Evolutionary conservation across 1,140 invertebrate genomes (phyloP), one percentile per base, ranked within the genome.

Genomic region (Scylla paramamosain): DNA sequence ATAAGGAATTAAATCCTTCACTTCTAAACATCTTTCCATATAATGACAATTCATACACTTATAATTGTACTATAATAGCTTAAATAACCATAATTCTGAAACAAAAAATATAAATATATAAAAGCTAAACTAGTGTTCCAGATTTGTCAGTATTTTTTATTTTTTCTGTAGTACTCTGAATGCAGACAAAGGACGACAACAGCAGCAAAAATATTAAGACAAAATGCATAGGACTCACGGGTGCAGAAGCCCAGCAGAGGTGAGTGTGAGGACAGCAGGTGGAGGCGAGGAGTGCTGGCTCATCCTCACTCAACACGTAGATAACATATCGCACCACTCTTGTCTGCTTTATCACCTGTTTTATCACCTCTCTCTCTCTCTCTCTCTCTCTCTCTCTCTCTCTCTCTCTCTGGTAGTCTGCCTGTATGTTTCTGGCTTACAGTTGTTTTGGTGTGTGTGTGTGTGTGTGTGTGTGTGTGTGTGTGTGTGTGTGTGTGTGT

Each of bases 351-450:
- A n/a, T n/a, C n/a, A 77, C 67, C n/a, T 77, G 52, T 59, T 59
- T 59, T 59, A 59, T 59, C 52, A 59, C 52, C 52, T 77, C 67
- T 77, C 67, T 77, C 67, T 77, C 67, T 77, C 67, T 77, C 67
- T 77, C 67, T 77, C 67, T 77, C 67, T 77, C 67, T 77, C 67
- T 77, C 67, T 77, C 67, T 77, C 67, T 77, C 67, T 77, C 67
- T 77, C 67, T 77, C 67, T 77, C 67, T 77, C 67, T 77, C 25
- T 77, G 1, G 1, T 20, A 20, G 12, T 77, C 25, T 77, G 12
- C n/a, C 10, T 77, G 12, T 77, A 0, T 77, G 12, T n/a, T 16
- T 67, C 59, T 67, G 7, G 4, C 59, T 20, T 16, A 10, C 59
- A n/a, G n/a, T n/a, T n/a, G n/a, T n/a, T n/a, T n/a, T n/a, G n/a